A percentile compares a stretch with the other conserved stretches of the same genome.
phyloP scores from a whole-genome alignment of 2,888 invertebrate genomes.

The Hybos culiciformis region DNA sequence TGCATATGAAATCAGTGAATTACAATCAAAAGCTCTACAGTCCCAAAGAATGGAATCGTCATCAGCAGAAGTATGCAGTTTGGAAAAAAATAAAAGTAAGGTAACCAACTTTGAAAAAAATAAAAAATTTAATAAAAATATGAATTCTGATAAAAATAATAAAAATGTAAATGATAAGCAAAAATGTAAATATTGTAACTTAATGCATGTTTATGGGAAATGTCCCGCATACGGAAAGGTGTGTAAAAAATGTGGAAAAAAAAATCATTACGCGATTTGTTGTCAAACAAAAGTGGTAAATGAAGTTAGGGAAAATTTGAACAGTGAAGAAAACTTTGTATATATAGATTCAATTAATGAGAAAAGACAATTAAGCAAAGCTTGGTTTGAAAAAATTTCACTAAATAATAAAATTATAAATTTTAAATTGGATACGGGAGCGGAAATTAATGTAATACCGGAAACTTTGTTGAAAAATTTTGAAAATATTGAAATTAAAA shows the following conservation, averaged over 20 bases:
- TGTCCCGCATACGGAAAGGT: conserved; percentile 4
- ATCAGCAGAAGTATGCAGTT: too few species aligned
- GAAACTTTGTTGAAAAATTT: background rate
- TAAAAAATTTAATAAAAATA: too few species aligned
- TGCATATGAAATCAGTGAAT: too few species aligned
- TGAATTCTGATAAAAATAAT: too few species aligned
- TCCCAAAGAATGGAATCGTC: too few species aligned
- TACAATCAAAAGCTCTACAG: too few species aligned
- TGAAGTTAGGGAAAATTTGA: background rate
- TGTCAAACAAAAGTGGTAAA: background rate
- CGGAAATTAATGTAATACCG: conserved; percentile 3
- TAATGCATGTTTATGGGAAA: background rate
- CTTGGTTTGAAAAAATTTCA: conserved; percentile 1
- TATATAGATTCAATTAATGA: background rate
- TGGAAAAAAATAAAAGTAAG: too few species aligned
- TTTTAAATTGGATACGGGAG: conserved; percentile 5
- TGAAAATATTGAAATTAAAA: background rate
- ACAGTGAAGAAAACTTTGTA: background rate
- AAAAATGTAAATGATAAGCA: too few species aligned
- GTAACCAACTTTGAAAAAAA: too few species aligned
- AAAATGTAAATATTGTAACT: conserved; percentile 1
- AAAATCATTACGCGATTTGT: conserved; percentile 3
- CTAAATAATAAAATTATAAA: background rate
- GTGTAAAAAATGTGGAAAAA: conserved; percentile 1
- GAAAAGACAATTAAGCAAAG: background rate